Percentiles rank a stretch among this genome's conserved stretches.
Evolutionary conservation across 2,888 invertebrate genomes (phyloP).

Genomic region (Hemicrepidius hirtus): DNA sequence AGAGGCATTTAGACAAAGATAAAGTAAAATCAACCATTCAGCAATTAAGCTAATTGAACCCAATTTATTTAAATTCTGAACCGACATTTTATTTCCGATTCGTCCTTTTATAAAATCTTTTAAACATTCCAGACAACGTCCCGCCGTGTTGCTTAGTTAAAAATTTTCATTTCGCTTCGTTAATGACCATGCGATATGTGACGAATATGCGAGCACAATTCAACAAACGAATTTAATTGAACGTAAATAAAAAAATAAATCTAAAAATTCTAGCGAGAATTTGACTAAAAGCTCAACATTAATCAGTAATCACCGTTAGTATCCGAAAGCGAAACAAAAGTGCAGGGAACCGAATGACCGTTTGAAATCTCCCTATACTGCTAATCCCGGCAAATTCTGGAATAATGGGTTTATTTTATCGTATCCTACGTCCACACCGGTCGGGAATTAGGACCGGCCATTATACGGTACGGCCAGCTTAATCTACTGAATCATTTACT

Average conservation of each 20-base stretch:
- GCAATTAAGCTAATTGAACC: slow-evolving; percentile 50
- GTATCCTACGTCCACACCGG: slow-evolving; percentile 61
- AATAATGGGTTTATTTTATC: slow-evolving; percentile 67
- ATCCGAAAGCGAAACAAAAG: slow-evolving; percentile 53
- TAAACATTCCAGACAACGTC: slow-evolving; percentile 6
- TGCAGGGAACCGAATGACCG: slow-evolving; percentile 62
- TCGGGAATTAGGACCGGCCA: slow-evolving; percentile 61
- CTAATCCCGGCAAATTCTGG: slow-evolving; percentile 67
- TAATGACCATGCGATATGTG: background rate
- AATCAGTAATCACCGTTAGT: slow-evolving; percentile 50
- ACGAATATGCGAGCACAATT: slow-evolving; percentile 14
- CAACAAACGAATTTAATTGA: slow-evolving; percentile 36
- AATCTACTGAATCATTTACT: slow-evolving; percentile 63
- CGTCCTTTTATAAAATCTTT: slow-evolving; percentile 25
- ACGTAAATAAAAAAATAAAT: slow-evolving; percentile 35
- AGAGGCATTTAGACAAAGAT: slow-evolving; percentile 48
- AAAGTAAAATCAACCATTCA: slow-evolving; percentile 52
- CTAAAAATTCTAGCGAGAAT: slow-evolving; percentile 43
- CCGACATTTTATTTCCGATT: slow-evolving; percentile 40
- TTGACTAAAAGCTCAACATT: slow-evolving; percentile 51
- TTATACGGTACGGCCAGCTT: slow-evolving; percentile 61
- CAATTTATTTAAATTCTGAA: slow-evolving; percentile 50
- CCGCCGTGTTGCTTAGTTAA: background rate
- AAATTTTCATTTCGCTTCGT: background rate
- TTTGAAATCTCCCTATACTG: slow-evolving; percentile 65